Evolutionary conservation across 1,140 invertebrate species (phyloP).

Genomic region (Dreissena polymorpha): DNA sequence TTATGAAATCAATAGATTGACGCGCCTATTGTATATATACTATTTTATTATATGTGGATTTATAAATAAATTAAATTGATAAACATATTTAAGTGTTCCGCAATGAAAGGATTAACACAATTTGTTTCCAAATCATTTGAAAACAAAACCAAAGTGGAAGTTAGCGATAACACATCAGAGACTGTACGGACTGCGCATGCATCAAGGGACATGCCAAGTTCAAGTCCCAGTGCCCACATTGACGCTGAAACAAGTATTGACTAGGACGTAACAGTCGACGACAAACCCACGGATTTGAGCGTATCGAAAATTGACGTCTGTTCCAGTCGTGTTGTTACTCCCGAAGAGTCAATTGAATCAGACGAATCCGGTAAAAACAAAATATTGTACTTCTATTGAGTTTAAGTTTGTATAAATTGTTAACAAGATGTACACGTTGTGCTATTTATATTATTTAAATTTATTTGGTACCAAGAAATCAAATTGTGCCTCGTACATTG

Average conservation of each 20-base stretch:
- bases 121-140: constrained; percentile 56
- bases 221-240: neutral
- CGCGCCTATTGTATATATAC: too few species aligned
- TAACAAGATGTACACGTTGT: too few species aligned
- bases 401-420: too few species aligned
- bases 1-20: too few species aligned
- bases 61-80: too few species aligned
- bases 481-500: too few species aligned
- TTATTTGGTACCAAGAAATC: too few species aligned
- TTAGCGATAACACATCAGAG: constrained; percentile 11
- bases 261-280: constrained; percentile 11
- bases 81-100: too few species aligned
- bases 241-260: too few species aligned
- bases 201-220: constrained; percentile 3
- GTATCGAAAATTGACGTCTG: constrained; percentile 54
- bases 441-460: too few species aligned
- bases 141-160: constrained; percentile 35
- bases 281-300: constrained; percentile 27
- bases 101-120: constrained; percentile 48
- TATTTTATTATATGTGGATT: too few species aligned
- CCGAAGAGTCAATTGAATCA: neutral
- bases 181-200: neutral
- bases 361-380: constrained; percentile 32
- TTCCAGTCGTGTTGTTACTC: constrained; percentile 33
- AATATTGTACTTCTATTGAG: too few species aligned